Base-by-base conservation (phyloP, 1,140 invertebrate species). In the Drosophila pallidifrons region DNA sequence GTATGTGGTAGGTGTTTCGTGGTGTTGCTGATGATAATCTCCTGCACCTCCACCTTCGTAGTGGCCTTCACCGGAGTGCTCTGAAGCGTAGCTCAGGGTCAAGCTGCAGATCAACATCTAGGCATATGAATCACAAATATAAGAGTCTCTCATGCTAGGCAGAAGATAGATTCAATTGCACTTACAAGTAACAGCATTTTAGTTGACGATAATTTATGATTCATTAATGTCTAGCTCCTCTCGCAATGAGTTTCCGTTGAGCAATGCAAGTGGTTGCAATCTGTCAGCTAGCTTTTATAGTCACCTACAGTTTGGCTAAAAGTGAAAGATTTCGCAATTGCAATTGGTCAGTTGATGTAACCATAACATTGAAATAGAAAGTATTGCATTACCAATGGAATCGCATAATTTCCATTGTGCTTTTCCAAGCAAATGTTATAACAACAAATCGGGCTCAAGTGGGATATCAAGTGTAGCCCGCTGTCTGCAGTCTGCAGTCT, bases 1-100 rank as follows among this genome's bases (percentile, higher is more conserved):
- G 76, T 95, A 94, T 5, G 95, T 94, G 32, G 93, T 93, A 13
- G 93, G 91, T 15, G 92, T 91, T 54, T 93, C 77, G 63, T 67
- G 92, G 75, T 78, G 92, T 79, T 80, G 75, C 20, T 77, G 76
- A 72, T 79, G n/a, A 77, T 46, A 5, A 1, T 66, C 66, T 1
- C 52, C 64, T 1, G 46, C 61, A 1, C 64, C 89, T 0, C 74
- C 85, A 5, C 70, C 67, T 0, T 70, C 83, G 10, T 69, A 68
- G 15, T 75, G 74, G 7, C 80, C 82, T 7, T 81, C 82, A 8
- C 61, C 81, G 11, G 67, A 43, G 52, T 86, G 75, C 13, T 85
- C 78, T 8, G 86, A 90, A n/a, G 86, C 85, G 28, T 54, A 83
- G 43, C 77, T 76, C 30, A 89, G 63, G 1, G 70, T 73, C 38